Base-by-base conservation (phyloP, 2,797 vertebrate genomes). In the Mus caroli region DNA sequence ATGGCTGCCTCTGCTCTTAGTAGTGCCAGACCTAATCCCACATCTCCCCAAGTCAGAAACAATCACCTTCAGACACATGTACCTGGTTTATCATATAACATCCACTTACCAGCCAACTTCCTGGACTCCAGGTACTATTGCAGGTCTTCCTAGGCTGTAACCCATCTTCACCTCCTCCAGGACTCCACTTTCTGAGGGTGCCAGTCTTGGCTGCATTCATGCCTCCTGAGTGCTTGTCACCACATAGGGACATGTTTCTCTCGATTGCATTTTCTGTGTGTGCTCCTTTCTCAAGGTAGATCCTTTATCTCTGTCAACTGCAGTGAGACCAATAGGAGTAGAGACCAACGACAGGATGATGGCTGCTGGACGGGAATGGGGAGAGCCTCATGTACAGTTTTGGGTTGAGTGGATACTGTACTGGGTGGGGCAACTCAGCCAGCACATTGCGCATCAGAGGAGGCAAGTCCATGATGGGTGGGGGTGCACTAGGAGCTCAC, bases 401-500 rank as follows among this genome's bases (percentile, higher is more conserved):
- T 73, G 64, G 34, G 20, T 28, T 54, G 83, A 58, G 40, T 84
- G 31, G 28, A 8, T n/a, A 67, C 4, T 54, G 83, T 7, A 10
- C 76, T 34, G 14, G 40, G 50, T 64, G 89, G 95, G 78, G 91
- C 94, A 95, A 90, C n/a, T 62, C 76, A 62, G 62, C 79, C 76
- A 40, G 58, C 28, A 15, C 84, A 76, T 95, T 92, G 86, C 67
- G 14, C 79, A 90, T 85, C n/a, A 5, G 6, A 67, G 5, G 24
- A 93, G 90, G 43, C 9, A 0, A 88, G 56, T 75, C 62, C 22
- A 15, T 10, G 92, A 60, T 52, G 79, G 92, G 92, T 58, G 46
- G 64, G 69, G 46, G 64, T 40, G 4, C 56, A 2, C 7, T 0
- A 64, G 88, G 92, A 88, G 31, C 88, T 69, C 67, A 46, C 76